These are phyloP conservation scores for Drosophila cardini DNA, from an alignment of 1,140 invertebrate species.

Conservation along the genomic window DNA sequence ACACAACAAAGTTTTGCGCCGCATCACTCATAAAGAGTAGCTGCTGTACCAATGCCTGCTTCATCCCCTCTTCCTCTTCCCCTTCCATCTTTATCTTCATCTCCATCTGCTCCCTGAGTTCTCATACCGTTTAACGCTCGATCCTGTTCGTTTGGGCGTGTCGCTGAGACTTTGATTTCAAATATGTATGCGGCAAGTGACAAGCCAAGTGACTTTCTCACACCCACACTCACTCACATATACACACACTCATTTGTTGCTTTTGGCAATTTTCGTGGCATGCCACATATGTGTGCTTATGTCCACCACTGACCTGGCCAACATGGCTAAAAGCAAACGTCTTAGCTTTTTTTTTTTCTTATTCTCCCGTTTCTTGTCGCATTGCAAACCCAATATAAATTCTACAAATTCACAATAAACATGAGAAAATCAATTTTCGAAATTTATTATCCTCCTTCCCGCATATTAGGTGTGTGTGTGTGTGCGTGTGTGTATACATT, in stretches of 20 bases:
- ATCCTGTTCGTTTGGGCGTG: constrained; percentile 36
- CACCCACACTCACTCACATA: constrained; percentile 21
- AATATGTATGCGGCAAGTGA: constrained; percentile 39
- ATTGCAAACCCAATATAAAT: constrained; percentile 78
- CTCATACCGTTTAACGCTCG: constrained; percentile 8
- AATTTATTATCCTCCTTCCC: constrained; percentile 64
- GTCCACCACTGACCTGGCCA: constrained; percentile 22
- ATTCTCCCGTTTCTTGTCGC: constrained; percentile 49
- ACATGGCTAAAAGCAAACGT: constrained; percentile 3
- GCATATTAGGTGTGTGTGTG: constrained; percentile 9
- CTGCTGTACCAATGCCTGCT: background rate
- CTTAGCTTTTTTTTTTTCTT: background rate
- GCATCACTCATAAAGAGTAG: constrained; percentile 67
- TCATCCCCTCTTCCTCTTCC: background rate
- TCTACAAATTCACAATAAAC: constrained; percentile 79
- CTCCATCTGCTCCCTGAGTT: background rate
- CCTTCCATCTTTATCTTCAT: too few relatives aligned
- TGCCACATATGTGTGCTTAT: constrained; percentile 18
- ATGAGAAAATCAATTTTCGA: constrained; percentile 76
- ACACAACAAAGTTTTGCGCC: constrained; percentile 60
- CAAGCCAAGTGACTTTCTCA: background rate
- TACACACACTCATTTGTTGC: constrained; percentile 19
- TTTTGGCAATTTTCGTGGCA: constrained; percentile 26
- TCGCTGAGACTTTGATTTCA: constrained; percentile 53
- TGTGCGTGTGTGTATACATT: background rate